Base-by-base conservation (phyloP, 2,888 invertebrate genomes). In the Candidula unifasciata region DNA sequence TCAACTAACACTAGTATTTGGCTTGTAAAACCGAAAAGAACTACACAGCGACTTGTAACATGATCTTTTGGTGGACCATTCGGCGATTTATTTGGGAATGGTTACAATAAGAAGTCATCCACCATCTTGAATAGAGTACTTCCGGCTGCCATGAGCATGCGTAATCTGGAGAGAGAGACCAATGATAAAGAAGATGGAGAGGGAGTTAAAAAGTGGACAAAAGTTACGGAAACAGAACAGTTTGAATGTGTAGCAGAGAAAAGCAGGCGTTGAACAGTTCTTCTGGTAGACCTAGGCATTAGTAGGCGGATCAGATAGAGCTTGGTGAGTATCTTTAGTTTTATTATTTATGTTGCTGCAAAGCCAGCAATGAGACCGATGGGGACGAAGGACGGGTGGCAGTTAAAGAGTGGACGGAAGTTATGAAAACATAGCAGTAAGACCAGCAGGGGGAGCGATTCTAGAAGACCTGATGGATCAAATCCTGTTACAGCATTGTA, bases 31-130 rank as follows among this genome's bases (percentile, higher is more conserved):
- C 35, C 27, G 24, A n/a, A 44, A 52, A 73, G n/a, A 73, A 73
- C n/a, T 73, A 73, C 27, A 73, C 8, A 8, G 37, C 1, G n/a
- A 44, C n/a, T n/a, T 73, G 37, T 27, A 73, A 21, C 44, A 73
- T 3, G n/a, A 73, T 30, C 27, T 54, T 30, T 52, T 24, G 37
- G 78, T 78, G 64, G 60, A 78, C 78, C 10, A 60, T 10, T 30
- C 35, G 5, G n/a, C 2, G 71, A 30, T n/a, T 18, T 35, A 71
- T 37, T 3, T 78, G 16, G 21, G 21, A 60, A 60, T 57, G 60
- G 60, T 64, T 60, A 35, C 37, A 64, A 44, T 30, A 37, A 68
- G 68, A 80, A 68, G 80, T 68, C 80, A 68, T 80, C 80, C 80
- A 80, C 80, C 80, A 80, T 80, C 21, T 80, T 80, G 80, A 27